A percentile compares a stretch with the other conserved stretches of the same genome.
These are phyloP conservation scores for Phthorimaea operculella DNA, from an alignment of 1,140 invertebrate genomes.

Conservation along the genomic window DNA sequence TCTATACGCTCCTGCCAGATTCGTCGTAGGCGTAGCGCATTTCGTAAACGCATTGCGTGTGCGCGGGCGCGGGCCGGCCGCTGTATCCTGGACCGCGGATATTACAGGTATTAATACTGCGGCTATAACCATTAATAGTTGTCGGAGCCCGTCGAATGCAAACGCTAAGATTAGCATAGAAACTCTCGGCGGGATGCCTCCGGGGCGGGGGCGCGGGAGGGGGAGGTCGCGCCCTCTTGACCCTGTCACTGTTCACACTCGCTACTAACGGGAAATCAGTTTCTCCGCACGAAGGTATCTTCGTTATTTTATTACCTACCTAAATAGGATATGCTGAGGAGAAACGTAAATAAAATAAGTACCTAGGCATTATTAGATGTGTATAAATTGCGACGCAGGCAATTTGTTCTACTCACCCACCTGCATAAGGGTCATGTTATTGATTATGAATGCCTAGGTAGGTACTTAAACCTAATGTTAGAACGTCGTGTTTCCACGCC, in stretches of 20 bases:
- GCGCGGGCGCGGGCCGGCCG: constrained; percentile 33
- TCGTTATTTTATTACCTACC: constrained; percentile 21
- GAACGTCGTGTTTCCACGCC: constrained; percentile 13
- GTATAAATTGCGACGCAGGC: not conserved
- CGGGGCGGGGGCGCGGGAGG: constrained; percentile 31
- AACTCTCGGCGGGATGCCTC: constrained; percentile 51
- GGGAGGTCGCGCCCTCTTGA: constrained; percentile 54
- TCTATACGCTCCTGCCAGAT: constrained; percentile 37
- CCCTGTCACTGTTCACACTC: constrained; percentile 54
- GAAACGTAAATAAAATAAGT: constrained; percentile 1
- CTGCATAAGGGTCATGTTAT: not conserved
- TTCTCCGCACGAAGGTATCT: constrained; percentile 30
- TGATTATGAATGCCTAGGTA: constrained; percentile 12
- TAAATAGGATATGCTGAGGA: constrained; percentile 1
- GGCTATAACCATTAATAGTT: constrained; percentile 59
- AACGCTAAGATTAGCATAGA: constrained; percentile 60
- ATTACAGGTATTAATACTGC: constrained; percentile 44
- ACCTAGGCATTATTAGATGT: not conserved
- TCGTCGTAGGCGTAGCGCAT: constrained; percentile 41
- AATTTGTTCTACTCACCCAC: not conserved
- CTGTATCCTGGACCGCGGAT: constrained; percentile 28
- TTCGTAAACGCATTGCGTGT: constrained; percentile 53
- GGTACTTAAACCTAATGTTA: constrained; percentile 12
- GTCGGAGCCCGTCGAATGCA: constrained; percentile 48
- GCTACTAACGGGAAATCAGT: constrained; percentile 53